Base-by-base conservation (phyloP, 2,888 invertebrate genomes). In the Drosophila atripex region DNA sequence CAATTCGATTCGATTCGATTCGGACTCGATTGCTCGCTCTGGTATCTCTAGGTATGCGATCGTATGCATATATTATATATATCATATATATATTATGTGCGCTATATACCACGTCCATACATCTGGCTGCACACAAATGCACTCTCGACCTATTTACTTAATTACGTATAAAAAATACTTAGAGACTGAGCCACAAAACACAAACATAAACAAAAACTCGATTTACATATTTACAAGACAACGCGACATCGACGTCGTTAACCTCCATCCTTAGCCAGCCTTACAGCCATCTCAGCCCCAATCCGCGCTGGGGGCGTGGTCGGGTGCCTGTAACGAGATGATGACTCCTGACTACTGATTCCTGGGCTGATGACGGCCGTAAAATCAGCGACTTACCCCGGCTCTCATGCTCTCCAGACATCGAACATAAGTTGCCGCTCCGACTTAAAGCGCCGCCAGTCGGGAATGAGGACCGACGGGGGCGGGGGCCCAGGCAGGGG, bases 91-190 rank as follows among this genome's bases (percentile, higher is more conserved):
- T 38, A 63, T 53, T 54, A 63, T 53, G n/a, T 23, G 25, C 11
- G 41, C 49, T 25, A 56, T 55, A 28, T 35, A 43, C 53, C 41
- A 47, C 23, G 28, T 28, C 28, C 28, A 28, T 46, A 61, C 35
- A 12, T 21, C 12, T 21, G 43, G 21, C 43, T 43, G 43, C 43
- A 21, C 21, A 43, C 21, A 18, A 18, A 65, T 70, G 71, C 71
- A 55, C 63, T 66, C 32, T 38, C 63, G 41, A 70, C 63, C 71
- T 55, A 71, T 54, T 70, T 71, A 75, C 83, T 75, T 86, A 83
- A 77, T 80, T 88, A 84, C 73, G 80, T 86, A 86, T 86, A 88
- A 86, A 86, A 35, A 86, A 86, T 88, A 86, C 87, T 86, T 86
- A 86, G 80, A 84, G 85, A 77, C 82, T 76, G 55, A 63, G 58